Base-by-base conservation (phyloP, 1,140 invertebrate genomes). In the Branchinecta lindahli region DNA sequence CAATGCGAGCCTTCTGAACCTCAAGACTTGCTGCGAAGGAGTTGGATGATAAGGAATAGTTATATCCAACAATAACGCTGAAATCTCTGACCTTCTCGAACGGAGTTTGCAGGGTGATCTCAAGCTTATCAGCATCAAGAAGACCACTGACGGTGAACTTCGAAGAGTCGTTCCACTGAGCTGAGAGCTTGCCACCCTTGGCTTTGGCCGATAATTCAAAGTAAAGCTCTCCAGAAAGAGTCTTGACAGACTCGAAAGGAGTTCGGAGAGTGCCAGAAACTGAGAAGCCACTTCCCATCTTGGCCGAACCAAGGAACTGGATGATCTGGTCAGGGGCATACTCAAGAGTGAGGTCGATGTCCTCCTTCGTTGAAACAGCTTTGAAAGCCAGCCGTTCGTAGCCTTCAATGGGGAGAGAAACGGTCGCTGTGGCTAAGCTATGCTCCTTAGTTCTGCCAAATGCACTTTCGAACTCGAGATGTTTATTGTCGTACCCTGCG, bases 321-420 rank as follows among this genome's bases (percentile, higher is more conserved):
- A 72, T 33, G 47, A 46, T 72, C 21, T 69, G 61, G 18, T 66
- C 47, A 45, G 68, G 71, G n/a, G 46, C 68, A 68, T 72, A 72
- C 18, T 72, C 68, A 33, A 72, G 15, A 8, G 44, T 21, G 10
- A 70, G 12, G 15, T 72, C 68, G 45, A 72, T 20, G 12, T 21
- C 44, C 9, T 70, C 66, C 20, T 69, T 46, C 33, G 44, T 69
- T n/a, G 65, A 44, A 20, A 46, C 44, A 18, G 45, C 61, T 68
- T 69, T 69, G 46, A 72, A 61, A 0, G 65, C 0, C 8, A 72
- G 20, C 21, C 70, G 67, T 45, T 72, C 69, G 20, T 69, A 70
- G 8, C 71, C 71, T 3, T 46, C 45, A 46, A 72, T 67, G 8
- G 71, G 69, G 1, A 68, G 67, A 9, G 44, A 44, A 45, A 69